These are phyloP conservation scores for Formica exsecta DNA, from an alignment of 1,140 invertebrate genomes.

Conservation along the genomic window DNA sequence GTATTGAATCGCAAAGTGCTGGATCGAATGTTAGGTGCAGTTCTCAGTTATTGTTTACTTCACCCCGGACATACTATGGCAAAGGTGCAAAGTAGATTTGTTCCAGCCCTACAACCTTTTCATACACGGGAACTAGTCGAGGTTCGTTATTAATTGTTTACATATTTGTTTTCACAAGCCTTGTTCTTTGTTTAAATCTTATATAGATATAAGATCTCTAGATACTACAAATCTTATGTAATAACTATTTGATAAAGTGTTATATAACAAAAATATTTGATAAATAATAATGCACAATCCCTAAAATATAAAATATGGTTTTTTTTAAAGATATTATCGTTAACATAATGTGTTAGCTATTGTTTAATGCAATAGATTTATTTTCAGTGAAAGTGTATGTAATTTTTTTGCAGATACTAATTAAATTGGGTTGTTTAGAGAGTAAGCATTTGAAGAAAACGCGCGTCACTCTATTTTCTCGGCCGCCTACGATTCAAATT, in stretches of 20 bases:
- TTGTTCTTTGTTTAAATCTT: conserved; percentile 26
- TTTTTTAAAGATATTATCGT: too few species aligned
- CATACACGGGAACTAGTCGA: conserved; percentile 86
- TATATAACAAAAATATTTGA: too few species aligned
- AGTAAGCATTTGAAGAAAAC: conserved; percentile 77
- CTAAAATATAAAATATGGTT: too few species aligned
- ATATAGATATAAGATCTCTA: not conserved
- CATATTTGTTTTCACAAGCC: not conserved
- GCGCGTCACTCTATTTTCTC: conserved; percentile 82
- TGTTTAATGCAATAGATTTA: conserved; percentile 1
- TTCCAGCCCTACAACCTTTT: conserved; percentile 86
- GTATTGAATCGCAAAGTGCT: conserved; percentile 90
- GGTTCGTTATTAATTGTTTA: conserved; percentile 75
- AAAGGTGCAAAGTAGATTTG: conserved; percentile 87
- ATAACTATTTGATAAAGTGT: conserved; percentile 81
- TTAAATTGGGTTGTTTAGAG: conserved; percentile 83
- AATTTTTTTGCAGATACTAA: conserved; percentile 82
- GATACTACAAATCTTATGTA: not conserved
- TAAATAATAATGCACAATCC: too few species aligned
- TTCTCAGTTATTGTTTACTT: conserved; percentile 89
- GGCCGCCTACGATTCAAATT: conserved; percentile 74
- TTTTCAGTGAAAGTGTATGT: conserved; percentile 36
- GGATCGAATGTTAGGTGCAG: conserved; percentile 89
- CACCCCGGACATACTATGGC: conserved; percentile 88
- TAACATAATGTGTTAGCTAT: not conserved